Conservation (phyloP, 2,113 vertebrate species). For the Odocoileus hemionus region DNA sequence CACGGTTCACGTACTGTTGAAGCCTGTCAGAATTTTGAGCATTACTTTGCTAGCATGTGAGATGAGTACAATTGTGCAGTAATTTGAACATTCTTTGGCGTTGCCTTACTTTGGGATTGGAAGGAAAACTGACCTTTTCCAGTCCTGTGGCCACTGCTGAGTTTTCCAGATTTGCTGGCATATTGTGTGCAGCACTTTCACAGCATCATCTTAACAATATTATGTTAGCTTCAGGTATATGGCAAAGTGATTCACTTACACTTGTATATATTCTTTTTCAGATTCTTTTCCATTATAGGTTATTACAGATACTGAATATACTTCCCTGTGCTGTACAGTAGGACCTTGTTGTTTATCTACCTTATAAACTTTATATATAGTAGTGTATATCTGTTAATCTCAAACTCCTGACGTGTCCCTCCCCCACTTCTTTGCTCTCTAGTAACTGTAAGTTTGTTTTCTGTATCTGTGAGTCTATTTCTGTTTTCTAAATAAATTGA, state of each 20-base stretch:
- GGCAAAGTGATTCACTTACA: not conserved
- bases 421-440: not conserved
- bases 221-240: not conserved
- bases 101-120: not conserved
- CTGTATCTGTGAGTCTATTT: not conserved
- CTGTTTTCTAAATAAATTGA: not conserved
- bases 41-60: not conserved
- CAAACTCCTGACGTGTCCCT: not conserved
- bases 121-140: not conserved
- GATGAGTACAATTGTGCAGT: not conserved
- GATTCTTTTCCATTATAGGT: not conserved
- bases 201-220: not conserved
- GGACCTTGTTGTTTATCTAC: not conserved
- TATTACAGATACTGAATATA: not conserved
- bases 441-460: not conserved
- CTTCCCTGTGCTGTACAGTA: not conserved
- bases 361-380: not conserved
- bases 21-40: not conserved
- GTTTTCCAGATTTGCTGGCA: not conserved
- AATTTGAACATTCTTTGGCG: not conserved
- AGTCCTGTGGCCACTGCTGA: not conserved
- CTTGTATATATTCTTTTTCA: not conserved
- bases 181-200: not conserved
- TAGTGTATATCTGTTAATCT: not conserved
- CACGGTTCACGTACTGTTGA: not conserved